Evolutionary conservation across 2,888 invertebrate genomes (phyloP).

Genomic region (Actias luna): DNA sequence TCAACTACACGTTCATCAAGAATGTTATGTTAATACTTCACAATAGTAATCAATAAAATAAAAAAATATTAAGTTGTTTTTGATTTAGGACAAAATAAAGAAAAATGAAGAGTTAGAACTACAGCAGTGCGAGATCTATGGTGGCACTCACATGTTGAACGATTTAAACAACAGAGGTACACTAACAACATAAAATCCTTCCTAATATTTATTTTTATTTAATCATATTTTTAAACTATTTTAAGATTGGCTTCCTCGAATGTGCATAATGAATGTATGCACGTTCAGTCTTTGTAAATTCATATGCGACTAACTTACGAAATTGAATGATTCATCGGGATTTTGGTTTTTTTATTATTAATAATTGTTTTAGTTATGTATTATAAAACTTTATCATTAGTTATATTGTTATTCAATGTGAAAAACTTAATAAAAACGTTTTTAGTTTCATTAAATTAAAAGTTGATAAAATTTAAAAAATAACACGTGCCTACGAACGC

Average conservation of each 20-base stretch:
- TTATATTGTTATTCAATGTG: too few relatives aligned
- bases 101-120: constrained; percentile 51
- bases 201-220: neutral
- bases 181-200: neutral
- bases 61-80: neutral
- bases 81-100: constrained; percentile 52
- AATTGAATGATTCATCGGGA: neutral
- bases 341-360: too few relatives aligned
- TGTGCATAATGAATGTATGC: neutral
- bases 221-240: neutral
- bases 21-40: neutral
- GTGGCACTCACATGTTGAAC: constrained; percentile 20
- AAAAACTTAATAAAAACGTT: too few relatives aligned
- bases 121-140: constrained; percentile 33
- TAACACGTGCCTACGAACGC: too few relatives aligned
- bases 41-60: neutral
- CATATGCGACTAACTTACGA: neutral
- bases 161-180: constrained; percentile 43
- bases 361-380: too few relatives aligned
- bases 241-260: neutral
- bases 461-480: too few relatives aligned
- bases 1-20: neutral
- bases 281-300: neutral
- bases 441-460: too few relatives aligned
- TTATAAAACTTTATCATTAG: too few relatives aligned